Evolutionary conservation across 2,797 vertebrate genomes (phyloP).

Genomic region (Parotocinclus haroldoi): DNA sequence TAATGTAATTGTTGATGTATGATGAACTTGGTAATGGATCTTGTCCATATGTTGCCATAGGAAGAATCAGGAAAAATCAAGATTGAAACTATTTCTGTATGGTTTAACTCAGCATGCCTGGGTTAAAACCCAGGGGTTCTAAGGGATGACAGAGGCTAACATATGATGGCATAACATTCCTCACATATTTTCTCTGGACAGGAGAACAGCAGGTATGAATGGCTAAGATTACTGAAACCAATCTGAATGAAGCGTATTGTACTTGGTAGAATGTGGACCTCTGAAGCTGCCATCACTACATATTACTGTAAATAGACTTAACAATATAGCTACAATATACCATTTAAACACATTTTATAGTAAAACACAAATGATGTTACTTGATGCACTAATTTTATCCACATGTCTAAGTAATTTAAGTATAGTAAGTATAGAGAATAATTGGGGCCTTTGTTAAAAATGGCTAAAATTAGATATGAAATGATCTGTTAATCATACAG

Average conservation of each 20-base stretch:
- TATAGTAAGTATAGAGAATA: no score
- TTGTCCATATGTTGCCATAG: constrained; percentile 7
- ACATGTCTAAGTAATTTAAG: no score
- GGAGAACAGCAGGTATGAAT: background rate
- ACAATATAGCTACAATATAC: constrained; percentile 10
- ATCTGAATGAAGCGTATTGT: constrained; percentile 1
- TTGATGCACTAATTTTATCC: no score
- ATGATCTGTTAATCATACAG: constrained; percentile 17
- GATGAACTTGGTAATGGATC: constrained; percentile 14
- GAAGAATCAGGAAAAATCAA: background rate
- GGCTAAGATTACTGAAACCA: constrained; percentile 1
- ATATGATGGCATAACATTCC: background rate
- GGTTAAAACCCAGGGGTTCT: no score
- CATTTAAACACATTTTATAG: constrained; percentile 10
- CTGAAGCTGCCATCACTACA: constrained; percentile 7
- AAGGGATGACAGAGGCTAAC: background rate
- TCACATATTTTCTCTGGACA: background rate
- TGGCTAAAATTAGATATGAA: background rate
- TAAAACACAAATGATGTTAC: no score
- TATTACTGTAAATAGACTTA: constrained; percentile 25
- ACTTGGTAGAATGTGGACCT: background rate
- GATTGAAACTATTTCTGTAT: constrained; percentile 2
- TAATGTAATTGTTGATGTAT: constrained; percentile 17
- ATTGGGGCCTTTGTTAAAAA: no score
- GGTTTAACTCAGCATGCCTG: no score